Evolutionary conservation across 2,797 vertebrate genomes (phyloP).

Genomic region (Peromyscus melanophrys): DNA sequence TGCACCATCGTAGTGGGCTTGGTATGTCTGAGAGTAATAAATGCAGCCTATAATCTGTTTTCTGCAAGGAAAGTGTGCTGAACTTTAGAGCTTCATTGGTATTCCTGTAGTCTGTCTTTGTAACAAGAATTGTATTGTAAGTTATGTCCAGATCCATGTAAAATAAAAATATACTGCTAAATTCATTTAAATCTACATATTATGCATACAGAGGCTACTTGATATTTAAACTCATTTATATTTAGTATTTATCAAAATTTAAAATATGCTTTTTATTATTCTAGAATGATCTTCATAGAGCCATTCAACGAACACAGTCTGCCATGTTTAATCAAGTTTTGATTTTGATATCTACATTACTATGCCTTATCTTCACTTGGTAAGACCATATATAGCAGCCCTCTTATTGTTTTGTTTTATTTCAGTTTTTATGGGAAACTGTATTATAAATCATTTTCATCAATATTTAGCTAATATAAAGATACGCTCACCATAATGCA

Average conservation of each 20-base stretch:
- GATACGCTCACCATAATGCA: neutral
- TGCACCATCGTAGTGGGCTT: too few relatives aligned
- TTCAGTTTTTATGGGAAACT: neutral
- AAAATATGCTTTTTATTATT: slow-evolving; percentile 74
- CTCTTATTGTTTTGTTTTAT: slow-evolving; percentile 70
- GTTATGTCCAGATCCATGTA: neutral
- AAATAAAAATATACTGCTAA: neutral
- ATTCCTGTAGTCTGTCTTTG: neutral
- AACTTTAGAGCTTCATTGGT: neutral
- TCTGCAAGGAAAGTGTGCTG: neutral
- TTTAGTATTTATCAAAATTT: neutral
- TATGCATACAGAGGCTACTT: neutral
- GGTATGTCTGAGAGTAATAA: neutral
- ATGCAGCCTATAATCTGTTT: neutral
- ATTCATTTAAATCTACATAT: neutral
- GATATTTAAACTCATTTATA: neutral
- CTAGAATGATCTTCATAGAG: slow-evolving; percentile 93
- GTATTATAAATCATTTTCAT: neutral
- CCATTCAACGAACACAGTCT: slow-evolving; percentile 92
- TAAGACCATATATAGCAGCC: slow-evolving; percentile 85
- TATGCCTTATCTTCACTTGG: slow-evolving; percentile 94
- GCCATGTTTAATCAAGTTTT: slow-evolving; percentile 94
- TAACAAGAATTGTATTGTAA: neutral
- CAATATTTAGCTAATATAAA: neutral
- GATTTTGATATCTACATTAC: slow-evolving; percentile 93